Evolutionary conservation across 2,113 vertebrate genomes (phyloP), one percentile per base, ranked within the genome.

Genomic region (Tupaia tana): DNA sequence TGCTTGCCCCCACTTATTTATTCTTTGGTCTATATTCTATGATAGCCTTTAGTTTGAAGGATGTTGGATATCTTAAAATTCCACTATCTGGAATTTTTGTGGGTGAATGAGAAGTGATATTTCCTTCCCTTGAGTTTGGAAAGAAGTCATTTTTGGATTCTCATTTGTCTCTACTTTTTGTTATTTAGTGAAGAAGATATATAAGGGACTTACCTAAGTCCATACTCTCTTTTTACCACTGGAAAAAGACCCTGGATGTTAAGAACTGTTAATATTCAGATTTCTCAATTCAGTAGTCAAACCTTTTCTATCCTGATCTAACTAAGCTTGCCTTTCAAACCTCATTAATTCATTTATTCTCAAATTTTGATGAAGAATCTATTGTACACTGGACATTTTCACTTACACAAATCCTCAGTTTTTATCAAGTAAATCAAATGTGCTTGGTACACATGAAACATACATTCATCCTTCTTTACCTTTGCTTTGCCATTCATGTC

Each of bases 291-390:
- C 27, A 73, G 24, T 70, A 89, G 56, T 81, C 43, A 63, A 90
- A 20, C 27, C 61, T 29, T 84, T 87, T 94, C 54, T 67, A 81
- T 59, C 24, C 8, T 71, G 67, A 94, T 59, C 61, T 81, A 85
- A 94, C 61, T 81, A 85, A 94, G 18, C 54, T 25, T 92, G 54
- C 63, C 31, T 77, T 90, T 88, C 63, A 56, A 66, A 94, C 84
- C 25, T 90, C 25, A 88, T 80, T 80, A 52, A 70, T 75, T 86
- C 54, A 81, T 54, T 91, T 24, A 85, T 80, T 96, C 58, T 34
- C 63, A 91, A 63, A 77, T 73, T 93, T 95, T 91, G 86, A 78
- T 91, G 69, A 91, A 94, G 58, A 95, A 73, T 82, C 58, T 95
- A 19, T 91, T 71, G 15, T 64, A 29, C 56, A 10, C 31, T 67